Conservation (phyloP, 2,888 invertebrate genomes). For the Tetanocera ferruginea region DNA sequence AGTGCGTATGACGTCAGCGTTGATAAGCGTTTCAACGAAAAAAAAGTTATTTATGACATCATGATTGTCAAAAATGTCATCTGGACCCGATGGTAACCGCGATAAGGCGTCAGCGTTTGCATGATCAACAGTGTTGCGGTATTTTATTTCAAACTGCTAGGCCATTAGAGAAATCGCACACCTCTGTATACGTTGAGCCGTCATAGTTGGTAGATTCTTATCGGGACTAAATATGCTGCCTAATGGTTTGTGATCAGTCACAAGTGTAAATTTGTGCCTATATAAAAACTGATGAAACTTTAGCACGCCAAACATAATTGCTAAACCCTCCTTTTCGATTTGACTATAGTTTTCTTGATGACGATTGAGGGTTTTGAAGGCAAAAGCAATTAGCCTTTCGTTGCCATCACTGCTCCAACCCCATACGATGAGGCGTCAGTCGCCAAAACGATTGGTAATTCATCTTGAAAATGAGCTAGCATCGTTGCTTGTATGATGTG, state of each 20-base stretch:
- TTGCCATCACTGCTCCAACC: no score
- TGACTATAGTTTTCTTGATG: conserved; percentile 22
- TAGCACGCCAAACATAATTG: not conserved
- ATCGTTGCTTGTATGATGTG: no score
- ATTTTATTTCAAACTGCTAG: not conserved
- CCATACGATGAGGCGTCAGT: no score
- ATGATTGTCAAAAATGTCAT: no score
- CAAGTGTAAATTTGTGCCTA: not conserved
- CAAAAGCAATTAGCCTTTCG: not conserved
- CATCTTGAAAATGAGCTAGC: no score
- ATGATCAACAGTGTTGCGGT: not conserved
- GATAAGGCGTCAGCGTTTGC: not conserved
- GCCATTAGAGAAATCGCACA: not conserved
- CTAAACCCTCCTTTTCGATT: not conserved
- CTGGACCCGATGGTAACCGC: not conserved
- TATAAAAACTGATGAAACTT: not conserved
- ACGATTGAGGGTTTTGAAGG: not conserved
- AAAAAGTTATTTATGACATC: no score
- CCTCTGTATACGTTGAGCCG: not conserved
- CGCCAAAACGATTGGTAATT: no score
- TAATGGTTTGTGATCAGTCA: conserved; percentile 7
- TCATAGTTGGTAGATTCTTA: not conserved
- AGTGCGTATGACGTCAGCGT: not conserved
- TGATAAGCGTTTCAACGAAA: not conserved
- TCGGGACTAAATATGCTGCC: conserved; percentile 16